Evolutionary conservation across 2,888 invertebrate species (phyloP).

Genomic region (Amiota mariae): DNA sequence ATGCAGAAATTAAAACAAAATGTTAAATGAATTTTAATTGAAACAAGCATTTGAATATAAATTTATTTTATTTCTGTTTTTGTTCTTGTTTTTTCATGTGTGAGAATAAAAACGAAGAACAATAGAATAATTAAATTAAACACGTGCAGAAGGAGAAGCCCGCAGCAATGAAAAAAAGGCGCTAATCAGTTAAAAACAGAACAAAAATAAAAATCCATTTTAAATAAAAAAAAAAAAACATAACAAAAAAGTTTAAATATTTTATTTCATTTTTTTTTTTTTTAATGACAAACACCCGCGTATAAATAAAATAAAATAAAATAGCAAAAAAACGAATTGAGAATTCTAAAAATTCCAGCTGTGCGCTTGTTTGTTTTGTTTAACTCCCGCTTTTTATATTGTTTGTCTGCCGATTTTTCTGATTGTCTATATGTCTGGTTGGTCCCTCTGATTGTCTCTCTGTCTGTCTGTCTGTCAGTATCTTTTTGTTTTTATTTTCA

Average conservation of each 20-base stretch:
- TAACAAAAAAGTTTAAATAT: constrained; percentile 51
- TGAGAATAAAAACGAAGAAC: background rate
- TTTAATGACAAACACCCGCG: constrained; percentile 54
- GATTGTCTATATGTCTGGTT: no score
- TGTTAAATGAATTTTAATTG: constrained; percentile 63
- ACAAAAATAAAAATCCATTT: background rate
- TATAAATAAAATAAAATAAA: background rate
- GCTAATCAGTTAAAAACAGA: constrained; percentile 15
- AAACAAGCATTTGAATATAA: constrained; percentile 27
- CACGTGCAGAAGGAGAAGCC: background rate
- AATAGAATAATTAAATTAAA: background rate
- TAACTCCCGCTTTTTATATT: no score
- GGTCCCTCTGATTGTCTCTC: no score
- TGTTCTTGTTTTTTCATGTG: no score
- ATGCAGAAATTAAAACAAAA: constrained; percentile 41
- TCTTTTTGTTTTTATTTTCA: no score
- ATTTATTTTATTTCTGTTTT: constrained; percentile 30
- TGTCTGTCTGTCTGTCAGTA: no score
- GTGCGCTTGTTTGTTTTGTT: constrained; percentile 18
- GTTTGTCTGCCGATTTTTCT: no score
- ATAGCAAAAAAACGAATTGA: constrained; percentile 8
- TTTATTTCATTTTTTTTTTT: constrained; percentile 15
- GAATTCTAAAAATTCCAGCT: constrained; percentile 27
- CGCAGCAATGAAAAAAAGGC: background rate
- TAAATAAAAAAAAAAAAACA: constrained; percentile 9